Conservation (phyloP, 1,140 invertebrate genomes). For the Drosophila dunni region DNA sequence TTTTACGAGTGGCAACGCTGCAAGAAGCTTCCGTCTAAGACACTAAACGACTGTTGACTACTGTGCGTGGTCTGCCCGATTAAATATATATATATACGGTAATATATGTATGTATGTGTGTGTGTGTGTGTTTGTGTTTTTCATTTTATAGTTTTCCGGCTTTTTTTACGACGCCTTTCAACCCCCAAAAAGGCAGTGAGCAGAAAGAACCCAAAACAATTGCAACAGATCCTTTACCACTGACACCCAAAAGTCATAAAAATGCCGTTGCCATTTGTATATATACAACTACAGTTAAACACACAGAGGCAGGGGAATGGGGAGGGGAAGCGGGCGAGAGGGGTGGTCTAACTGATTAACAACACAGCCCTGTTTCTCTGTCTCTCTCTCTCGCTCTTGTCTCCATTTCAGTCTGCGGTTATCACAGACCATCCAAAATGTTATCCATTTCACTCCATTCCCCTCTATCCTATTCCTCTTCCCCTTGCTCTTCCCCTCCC, state of each 20-base stretch:
- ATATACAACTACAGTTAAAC: conserved; percentile 26
- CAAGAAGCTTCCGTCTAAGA: conserved; percentile 59
- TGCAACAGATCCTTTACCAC: conserved; percentile 71
- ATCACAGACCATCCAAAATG: conserved; percentile 66
- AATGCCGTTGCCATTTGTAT: conserved; percentile 73
- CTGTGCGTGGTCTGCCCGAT: conserved; percentile 58
- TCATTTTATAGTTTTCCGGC: conserved; percentile 81
- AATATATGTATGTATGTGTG: conserved; percentile 41
- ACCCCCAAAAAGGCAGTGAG: conserved; percentile 54
- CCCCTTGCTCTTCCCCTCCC: not conserved
- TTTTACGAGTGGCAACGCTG: conserved; percentile 63
- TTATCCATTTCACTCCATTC: conserved; percentile 20
- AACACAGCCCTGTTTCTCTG: conserved; percentile 57
- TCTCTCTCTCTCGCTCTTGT: not conserved
- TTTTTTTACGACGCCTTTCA: conserved; percentile 76
- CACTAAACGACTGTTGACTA: conserved; percentile 46
- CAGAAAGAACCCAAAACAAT: conserved; percentile 67
- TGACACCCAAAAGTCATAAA: conserved; percentile 77
- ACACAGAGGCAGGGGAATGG: conserved; percentile 14
- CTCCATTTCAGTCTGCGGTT: conserved; percentile 45
- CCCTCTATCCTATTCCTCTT: no score
- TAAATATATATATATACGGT: conserved; percentile 40
- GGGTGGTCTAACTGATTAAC: conserved; percentile 65
- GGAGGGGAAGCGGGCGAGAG: not conserved
- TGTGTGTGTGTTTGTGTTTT: conserved; percentile 60